Conservation (phyloP, 2,797 vertebrate species). For the Falco biarmicus region DNA sequence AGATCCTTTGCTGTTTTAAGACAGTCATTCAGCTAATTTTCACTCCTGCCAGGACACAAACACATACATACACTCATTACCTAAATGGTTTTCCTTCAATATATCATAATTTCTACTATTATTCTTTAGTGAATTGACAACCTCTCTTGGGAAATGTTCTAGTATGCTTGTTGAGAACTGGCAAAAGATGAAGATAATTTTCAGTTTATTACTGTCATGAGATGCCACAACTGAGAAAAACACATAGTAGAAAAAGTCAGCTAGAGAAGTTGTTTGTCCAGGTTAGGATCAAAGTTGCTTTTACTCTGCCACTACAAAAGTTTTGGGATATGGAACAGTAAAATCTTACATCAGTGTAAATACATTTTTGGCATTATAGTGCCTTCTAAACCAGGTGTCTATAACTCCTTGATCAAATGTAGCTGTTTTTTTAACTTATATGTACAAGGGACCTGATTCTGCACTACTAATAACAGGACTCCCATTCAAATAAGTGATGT, state of each 20-base stretch:
- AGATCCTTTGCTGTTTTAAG: not conserved
- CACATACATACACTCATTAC: not conserved
- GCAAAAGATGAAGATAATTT: constrained; percentile 16
- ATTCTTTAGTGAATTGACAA: not conserved
- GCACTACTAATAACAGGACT: not conserved
- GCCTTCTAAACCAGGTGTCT: not conserved
- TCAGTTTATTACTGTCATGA: not conserved
- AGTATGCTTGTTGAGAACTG: not conserved
- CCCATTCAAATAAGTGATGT: not conserved
- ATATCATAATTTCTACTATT: not conserved
- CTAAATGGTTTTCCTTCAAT: not conserved
- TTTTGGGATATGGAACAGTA: not conserved
- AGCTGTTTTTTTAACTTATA: not conserved
- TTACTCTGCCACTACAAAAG: not conserved
- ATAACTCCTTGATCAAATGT: not conserved
- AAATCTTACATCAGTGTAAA: not conserved
- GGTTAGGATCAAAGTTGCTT: not conserved
- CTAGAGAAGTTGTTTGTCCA: not conserved
- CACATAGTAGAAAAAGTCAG: not conserved
- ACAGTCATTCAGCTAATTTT: not conserved
- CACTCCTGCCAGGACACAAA: not conserved
- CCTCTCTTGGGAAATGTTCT: not conserved
- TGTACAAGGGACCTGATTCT: not conserved
- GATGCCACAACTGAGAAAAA: not conserved
- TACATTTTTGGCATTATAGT: not conserved